A percentile compares a stretch with the other conserved stretches of the same genome.
Conservation (phyloP, 2,113 vertebrate genomes). For the Hypanus sabinus region DNA sequence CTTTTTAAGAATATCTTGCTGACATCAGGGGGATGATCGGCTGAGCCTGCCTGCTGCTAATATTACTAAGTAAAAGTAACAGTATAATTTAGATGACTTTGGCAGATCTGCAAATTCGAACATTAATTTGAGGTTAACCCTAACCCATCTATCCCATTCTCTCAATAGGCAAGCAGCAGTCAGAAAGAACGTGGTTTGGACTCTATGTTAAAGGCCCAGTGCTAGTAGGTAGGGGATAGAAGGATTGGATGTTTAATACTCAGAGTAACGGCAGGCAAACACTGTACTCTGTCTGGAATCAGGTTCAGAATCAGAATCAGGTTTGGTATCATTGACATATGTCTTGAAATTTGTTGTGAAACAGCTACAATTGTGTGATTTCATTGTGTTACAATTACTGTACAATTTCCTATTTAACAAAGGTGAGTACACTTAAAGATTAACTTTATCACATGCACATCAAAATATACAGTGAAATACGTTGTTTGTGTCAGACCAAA, state of each 20-base stretch:
- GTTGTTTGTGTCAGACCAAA: too few relatives aligned
- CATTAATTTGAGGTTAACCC: neutral
- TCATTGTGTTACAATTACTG: too few relatives aligned
- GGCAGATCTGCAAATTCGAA: neutral
- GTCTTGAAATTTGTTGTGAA: too few relatives aligned
- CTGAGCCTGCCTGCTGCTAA: neutral
- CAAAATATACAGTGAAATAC: too few relatives aligned
- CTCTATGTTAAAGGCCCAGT: neutral
- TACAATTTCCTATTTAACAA: too few relatives aligned
- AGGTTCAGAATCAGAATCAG: too few relatives aligned
- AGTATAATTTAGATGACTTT: neutral
- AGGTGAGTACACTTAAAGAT: too few relatives aligned
- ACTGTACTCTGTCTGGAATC: too few relatives aligned
- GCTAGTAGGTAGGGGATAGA: neutral
- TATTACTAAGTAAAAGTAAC: neutral
- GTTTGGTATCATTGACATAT: too few relatives aligned
- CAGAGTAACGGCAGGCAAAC: neutral
- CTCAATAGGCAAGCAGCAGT: neutral
- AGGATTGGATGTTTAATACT: neutral
- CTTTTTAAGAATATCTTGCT: neutral
- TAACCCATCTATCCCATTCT: neutral
- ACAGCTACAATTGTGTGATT: too few relatives aligned
- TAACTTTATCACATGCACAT: too few relatives aligned
- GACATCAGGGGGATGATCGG: neutral
- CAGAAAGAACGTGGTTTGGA: neutral